Base-by-base conservation (phyloP, 2,888 invertebrate genomes). In the Penaeus monodon region DNA sequence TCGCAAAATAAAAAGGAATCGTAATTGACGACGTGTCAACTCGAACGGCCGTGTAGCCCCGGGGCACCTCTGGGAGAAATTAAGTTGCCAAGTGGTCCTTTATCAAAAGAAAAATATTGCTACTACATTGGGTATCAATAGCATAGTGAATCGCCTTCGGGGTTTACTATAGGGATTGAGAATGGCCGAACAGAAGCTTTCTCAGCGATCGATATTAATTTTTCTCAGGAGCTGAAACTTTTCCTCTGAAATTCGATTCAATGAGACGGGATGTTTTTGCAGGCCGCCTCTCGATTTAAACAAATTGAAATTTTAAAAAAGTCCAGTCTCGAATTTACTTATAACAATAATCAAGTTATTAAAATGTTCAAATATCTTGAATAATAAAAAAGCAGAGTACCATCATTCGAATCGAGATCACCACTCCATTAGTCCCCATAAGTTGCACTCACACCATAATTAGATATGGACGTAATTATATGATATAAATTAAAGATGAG, bases 401-500 rank as follows among this genome's bases (percentile, higher is more conserved):
- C 81, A 81, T 81, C 81, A 81, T 85, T 76, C 74, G 81, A 85
- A 81, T 85, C 80, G 76, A 63, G 85, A 81, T 85, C 73, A 76
- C 85, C 64, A 78, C 68, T 81, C 63, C 73, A 85, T 85, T 85
- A 85, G 66, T 64, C 85, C 66, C 76, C 65, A 81, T 85, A 85
- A 81, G 27, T 85, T 81, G 63, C 44, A 24, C 38, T 64, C 66
- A 27, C 44, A 38, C 77, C 66, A 57, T 84, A 84, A 84, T 84
- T 84, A 84, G n/a, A 80, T 38, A 68, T 29, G 81, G 80, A 63
- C 33, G 65, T 85, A 85, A 85, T 85, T 85, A 64, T 44, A 12
- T 24, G 77, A 22, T 84, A 77, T 64, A 77, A 68, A 65, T 84
- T 84, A 77, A 70, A 57, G 57, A 57, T 57, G 57, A 57, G 57